A percentile compares a stretch with the other conserved stretches of the same genome.
phyloP scores from a whole-genome alignment of 2,113 vertebrate species.

The Pitta sordida region DNA sequence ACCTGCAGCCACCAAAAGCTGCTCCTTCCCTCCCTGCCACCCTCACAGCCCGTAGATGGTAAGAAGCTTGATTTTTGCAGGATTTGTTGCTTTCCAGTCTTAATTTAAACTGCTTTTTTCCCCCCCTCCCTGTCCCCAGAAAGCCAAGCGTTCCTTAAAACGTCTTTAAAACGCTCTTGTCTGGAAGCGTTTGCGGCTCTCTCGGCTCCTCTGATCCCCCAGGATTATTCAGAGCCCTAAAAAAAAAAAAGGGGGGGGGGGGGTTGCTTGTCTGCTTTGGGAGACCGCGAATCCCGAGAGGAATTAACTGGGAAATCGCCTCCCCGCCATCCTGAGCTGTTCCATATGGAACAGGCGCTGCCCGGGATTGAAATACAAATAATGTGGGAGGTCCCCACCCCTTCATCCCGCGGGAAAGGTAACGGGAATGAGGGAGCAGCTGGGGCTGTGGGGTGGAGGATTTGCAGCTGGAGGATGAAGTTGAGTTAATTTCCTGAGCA shows the following conservation, averaged over 20 bases:
- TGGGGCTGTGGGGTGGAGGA: background rate
- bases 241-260: too few species aligned
- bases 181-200: background rate
- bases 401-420: background rate
- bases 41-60: background rate
- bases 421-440: background rate
- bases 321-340: background rate
- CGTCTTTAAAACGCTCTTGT: background rate
- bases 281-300: background rate
- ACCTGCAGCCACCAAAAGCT: background rate
- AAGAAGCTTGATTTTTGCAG: background rate
- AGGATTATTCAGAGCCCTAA: background rate
- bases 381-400: background rate
- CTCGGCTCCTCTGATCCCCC: background rate
- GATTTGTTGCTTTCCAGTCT: background rate
- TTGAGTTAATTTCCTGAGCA: background rate
- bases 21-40: background rate
- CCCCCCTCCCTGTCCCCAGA: background rate
- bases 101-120: background rate
- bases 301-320: background rate
- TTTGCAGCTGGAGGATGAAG: background rate
- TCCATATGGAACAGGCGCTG: background rate
- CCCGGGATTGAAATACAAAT: background rate
- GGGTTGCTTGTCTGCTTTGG: background rate
- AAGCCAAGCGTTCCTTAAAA: background rate